Evolutionary conservation across 2,113 vertebrate genomes (phyloP), one percentile per base, ranked within the genome.

Genomic region (Dunckerocampus dactyliophorus): DNA sequence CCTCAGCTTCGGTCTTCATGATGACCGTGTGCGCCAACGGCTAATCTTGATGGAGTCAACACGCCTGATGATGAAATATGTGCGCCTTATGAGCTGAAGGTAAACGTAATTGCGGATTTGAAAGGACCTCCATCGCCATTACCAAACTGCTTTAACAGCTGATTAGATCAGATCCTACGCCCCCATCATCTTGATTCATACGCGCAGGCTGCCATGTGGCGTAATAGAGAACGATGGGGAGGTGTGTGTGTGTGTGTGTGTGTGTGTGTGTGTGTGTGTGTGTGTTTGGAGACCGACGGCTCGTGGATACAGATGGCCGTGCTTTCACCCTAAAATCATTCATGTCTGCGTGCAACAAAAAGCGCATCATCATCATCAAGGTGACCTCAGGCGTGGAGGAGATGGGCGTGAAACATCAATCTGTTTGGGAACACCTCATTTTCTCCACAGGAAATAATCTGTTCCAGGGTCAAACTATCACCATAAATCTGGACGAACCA

Each of bases 271-370:
- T 37, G 55, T 47, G 37, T 39, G 37, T 43, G 47, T 37, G 55
- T 47, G 59, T 64, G 39, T 21, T 45, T 50, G 16, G 17, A 59
- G 58, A 72, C 50, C 62, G 48, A 51, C 54, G 47, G 58, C 65
- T 43, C 28, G 10, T 8, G n/a, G 9, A 54, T 59, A 21, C 48
- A 77, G 56, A 71, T 52, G 22, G 63, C 51, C 57, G 17, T 8
- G 47, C 63, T 79, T 85, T 84, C 50, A 81, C 79, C 60, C 59
- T 53, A 20, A 65, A 81, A 72, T 70, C 57, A 57, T 77, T 64
- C 2, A 69, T 63, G 71, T 79, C 73, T 82, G 75, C 71, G 82
- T 69, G 13, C 50, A 45, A 63, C 56, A 69, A 72, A 80, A 59
- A 66, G 60, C 17, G 51, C 42, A 52, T 17, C 47, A 53, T 17